phyloP scores from a whole-genome alignment of 1,140 invertebrate species.

The Megalopta genalis region DNA sequence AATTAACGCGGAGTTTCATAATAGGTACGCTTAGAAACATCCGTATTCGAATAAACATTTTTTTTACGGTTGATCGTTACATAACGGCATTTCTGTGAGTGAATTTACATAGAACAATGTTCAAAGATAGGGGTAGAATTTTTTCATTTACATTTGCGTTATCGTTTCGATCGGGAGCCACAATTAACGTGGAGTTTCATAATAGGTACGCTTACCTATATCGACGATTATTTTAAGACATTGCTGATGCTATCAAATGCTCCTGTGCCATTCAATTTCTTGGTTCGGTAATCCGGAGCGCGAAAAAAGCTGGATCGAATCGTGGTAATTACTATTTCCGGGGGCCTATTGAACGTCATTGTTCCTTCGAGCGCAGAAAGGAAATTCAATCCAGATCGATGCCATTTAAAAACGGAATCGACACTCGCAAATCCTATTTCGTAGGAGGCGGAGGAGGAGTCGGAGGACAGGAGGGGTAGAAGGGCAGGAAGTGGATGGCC shows the following conservation, averaged over 20 bases:
- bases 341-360: not conserved
- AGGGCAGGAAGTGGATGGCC: not conserved
- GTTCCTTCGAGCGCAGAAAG: not conserved
- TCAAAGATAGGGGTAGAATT: too few species aligned
- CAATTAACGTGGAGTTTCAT: too few species aligned
- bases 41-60: too few species aligned
- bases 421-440: slow-evolving; percentile 22
- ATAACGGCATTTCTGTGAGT: too few species aligned
- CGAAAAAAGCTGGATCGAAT: not conserved
- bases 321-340: not conserved
- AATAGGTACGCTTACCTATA: not conserved
- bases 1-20: too few species aligned
- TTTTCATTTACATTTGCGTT: too few species aligned
- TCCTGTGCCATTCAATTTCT: not conserved
- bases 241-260: not conserved
- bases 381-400: slow-evolving; percentile 12
- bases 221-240: not conserved
- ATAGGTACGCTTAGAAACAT: too few species aligned
- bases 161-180: too few species aligned
- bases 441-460: not conserved
- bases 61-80: too few species aligned
- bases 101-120: too few species aligned
- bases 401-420: slow-evolving; percentile 28
- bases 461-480: not conserved
- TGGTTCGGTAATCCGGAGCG: not conserved